Conservation (phyloP, 2,797 vertebrate genomes). For the Hemibagrus guttatus region DNA sequence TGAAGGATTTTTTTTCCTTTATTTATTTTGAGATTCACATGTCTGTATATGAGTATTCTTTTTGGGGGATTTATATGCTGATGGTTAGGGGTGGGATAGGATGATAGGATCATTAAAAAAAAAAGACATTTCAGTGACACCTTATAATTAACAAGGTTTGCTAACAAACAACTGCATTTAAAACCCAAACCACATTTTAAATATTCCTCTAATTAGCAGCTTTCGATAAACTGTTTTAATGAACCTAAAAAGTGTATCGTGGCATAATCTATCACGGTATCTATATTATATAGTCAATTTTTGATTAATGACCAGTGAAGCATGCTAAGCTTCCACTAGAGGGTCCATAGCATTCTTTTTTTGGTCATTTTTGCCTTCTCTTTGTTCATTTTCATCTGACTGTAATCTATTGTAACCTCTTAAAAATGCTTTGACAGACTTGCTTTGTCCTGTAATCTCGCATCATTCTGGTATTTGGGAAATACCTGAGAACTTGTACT, state of each 20-base stretch:
- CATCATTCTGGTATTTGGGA: background rate
- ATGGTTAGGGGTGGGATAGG: background rate
- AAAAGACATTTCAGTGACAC: background rate
- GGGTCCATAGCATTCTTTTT: background rate
- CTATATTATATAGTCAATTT: background rate
- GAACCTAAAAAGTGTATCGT: background rate
- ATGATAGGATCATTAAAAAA: background rate
- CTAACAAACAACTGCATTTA: background rate
- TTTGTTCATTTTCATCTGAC: background rate
- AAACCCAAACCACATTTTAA: background rate
- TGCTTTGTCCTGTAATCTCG: background rate
- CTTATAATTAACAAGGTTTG: background rate
- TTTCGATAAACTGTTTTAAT: background rate
- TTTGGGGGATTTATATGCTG: background rate
- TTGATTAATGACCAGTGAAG: background rate
- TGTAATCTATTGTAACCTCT: background rate
- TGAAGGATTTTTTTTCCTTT: background rate
- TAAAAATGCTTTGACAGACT: background rate
- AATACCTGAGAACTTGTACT: background rate
- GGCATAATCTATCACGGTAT: background rate
- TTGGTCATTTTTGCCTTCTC: too few relatives aligned
- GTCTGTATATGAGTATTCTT: background rate
- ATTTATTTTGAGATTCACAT: background rate
- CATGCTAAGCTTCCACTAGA: background rate
- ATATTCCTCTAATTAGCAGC: background rate